Percentiles rank a stretch among this genome's conserved stretches.
phyloP scores from a whole-genome alignment of 2,113 vertebrate genomes.

The Cathartes aura region DNA sequence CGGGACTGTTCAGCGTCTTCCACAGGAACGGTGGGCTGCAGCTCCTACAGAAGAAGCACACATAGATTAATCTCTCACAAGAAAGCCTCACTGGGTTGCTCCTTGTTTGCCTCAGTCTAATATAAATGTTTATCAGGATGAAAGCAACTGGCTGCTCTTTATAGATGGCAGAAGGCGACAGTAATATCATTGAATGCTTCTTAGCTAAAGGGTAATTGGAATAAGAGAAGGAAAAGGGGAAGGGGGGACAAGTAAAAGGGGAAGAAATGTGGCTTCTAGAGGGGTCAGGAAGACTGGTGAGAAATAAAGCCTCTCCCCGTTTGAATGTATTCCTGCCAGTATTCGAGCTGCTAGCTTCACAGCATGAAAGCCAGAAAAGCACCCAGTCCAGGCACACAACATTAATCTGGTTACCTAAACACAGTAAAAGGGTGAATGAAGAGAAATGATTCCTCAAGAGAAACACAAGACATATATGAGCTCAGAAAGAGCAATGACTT shows the following conservation, averaged over 20 bases:
- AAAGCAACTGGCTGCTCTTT: constrained; percentile 4
- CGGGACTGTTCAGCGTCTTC: neutral
- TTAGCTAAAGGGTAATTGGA: constrained; percentile 20
- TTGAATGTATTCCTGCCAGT: neutral
- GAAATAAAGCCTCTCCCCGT: neutral
- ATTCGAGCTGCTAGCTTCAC: neutral
- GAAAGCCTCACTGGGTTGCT: neutral
- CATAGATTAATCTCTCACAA: neutral
- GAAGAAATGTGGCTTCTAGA: neutral
- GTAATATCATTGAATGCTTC: neutral
- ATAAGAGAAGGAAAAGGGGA: neutral
- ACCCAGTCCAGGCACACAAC: neutral
- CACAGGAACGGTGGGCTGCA: neutral
- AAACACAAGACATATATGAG: neutral
- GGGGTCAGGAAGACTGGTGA: neutral
- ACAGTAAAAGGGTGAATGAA: constrained; percentile 28
- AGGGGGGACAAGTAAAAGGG: neutral
- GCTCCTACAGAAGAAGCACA: neutral
- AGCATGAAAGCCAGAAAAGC: neutral
- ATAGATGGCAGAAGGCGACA: neutral
- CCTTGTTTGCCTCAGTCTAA: neutral
- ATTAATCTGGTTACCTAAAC: constrained; percentile 20
- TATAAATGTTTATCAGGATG: neutral
- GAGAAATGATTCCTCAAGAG: constrained; percentile 14
- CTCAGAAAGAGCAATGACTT: constrained; percentile 20